phyloP scores from a whole-genome alignment of 2,888 invertebrate species.

The Drosophila anomelani region DNA sequence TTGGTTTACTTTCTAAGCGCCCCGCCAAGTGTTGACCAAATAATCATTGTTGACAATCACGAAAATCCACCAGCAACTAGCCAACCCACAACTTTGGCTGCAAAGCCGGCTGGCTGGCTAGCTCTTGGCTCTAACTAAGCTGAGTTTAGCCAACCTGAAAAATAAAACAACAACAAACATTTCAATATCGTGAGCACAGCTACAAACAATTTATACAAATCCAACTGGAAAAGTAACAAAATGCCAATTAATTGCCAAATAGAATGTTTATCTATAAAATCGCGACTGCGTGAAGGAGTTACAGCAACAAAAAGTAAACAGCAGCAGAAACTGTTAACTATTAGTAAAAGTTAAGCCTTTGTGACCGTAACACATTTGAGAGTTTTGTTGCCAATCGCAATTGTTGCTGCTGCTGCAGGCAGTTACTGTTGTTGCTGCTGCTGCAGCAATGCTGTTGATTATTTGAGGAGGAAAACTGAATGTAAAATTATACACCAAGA shows the following conservation, averaged over 20 bases:
- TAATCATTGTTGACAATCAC: constrained; percentile 81
- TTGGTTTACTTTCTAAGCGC: constrained; percentile 31
- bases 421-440: background rate
- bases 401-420: constrained; percentile 16
- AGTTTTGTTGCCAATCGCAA: constrained; percentile 60
- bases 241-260: constrained; percentile 84
- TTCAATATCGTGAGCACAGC: constrained; percentile 82
- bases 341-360: constrained; percentile 82
- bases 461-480: constrained; percentile 52
- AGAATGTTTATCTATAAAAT: constrained; percentile 82
- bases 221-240: constrained; percentile 79
- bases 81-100: constrained; percentile 15
- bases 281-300: constrained; percentile 43
- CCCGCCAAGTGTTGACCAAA: constrained; percentile 56
- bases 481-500: constrained; percentile 10
- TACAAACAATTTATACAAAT: constrained; percentile 75
- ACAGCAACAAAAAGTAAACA: constrained; percentile 33
- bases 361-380: constrained; percentile 78
- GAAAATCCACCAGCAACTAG: constrained; percentile 51
- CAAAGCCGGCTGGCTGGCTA: constrained; percentile 20
- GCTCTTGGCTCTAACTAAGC: constrained; percentile 11
- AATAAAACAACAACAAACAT: constrained; percentile 62
- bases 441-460: constrained; percentile 54
- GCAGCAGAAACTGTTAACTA: constrained; percentile 62
- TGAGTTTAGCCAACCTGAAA: constrained; percentile 28